Base-by-base conservation (phyloP, 2,888 invertebrate genomes). In the Trissolcus japonicus region DNA sequence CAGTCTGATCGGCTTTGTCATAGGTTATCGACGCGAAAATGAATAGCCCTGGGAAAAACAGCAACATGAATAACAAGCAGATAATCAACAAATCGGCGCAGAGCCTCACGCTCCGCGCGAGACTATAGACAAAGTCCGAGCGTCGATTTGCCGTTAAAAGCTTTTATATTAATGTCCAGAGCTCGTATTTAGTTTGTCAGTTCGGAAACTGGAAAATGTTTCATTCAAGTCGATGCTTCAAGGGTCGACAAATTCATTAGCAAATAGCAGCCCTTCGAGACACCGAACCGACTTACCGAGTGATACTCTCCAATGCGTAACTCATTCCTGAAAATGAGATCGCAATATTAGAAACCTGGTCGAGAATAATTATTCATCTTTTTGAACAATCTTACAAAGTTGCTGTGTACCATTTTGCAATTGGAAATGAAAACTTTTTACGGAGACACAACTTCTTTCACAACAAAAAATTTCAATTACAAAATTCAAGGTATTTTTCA, bases 121-220 rank as follows among this genome's bases (percentile, higher is more conserved):
- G 69, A 69, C 62, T 35, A 35, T 59, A 59, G 60, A 67, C 77
- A 48, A 69, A 62, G 73, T 80, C 79, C 78, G 69, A 80, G 81
- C 81, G 78, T 83, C 80, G 81, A 83, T 83, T 83, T 79, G 65
- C 76, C 77, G 81, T 82, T 84, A 83, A 83, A 83, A 84, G 84
- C 82, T 81, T 81, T 79, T 61, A 73, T 73, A 79, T 78, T 76
- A 78, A 78, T 57, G 69, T 60, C 65, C 57, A 35, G 9, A 68
- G 61, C 59, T 78, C 72, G 75, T 69, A 67, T 68, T 75, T 75
- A 72, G 69, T 73, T 72, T 63, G 67, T 66, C 74, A 62, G 60
- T 63, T 61, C 57, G 63, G 48, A 55, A 62, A 57, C 74, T 71
- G 66, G 71, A 62, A 74, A 74, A 78, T 74, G 73, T 62, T 69